Conservation (phyloP, 2,888 invertebrate genomes). For the Germaria angustata region DNA sequence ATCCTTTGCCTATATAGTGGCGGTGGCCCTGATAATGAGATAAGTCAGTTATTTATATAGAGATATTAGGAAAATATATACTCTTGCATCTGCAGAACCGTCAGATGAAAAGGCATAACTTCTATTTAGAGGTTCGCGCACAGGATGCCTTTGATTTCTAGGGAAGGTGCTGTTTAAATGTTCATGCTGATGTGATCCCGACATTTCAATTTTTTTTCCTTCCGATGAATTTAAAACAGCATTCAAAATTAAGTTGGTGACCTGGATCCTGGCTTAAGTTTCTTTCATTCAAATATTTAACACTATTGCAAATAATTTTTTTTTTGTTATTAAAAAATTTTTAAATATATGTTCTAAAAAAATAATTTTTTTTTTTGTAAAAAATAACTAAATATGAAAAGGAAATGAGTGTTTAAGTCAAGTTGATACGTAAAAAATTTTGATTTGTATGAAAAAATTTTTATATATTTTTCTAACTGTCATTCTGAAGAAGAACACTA, state of each 20-base stretch:
- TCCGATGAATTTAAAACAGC: background rate
- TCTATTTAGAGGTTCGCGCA: background rate
- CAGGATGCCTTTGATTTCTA: accelerated
- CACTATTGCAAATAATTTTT: background rate
- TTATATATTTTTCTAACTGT: no score
- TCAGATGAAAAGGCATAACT: background rate
- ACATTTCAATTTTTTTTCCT: background rate
- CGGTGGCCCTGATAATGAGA: no score
- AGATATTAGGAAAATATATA: no score
- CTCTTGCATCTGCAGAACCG: no score
- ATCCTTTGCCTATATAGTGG: no score
- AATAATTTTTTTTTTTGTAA: background rate
- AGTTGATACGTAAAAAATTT: background rate
- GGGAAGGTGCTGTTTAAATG: no score
- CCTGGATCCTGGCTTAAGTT: background rate
- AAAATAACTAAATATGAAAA: background rate
- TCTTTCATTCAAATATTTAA: background rate
- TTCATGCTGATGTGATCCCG: background rate
- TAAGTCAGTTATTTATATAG: no score
- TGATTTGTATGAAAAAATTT: background rate
- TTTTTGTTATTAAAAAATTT: background rate
- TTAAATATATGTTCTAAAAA: background rate
- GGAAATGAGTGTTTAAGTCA: background rate
- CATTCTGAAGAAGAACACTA: no score
- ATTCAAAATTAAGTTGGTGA: background rate